Base-by-base conservation (phyloP, 2,888 invertebrate species). In the Phrixothrix hirtus region DNA sequence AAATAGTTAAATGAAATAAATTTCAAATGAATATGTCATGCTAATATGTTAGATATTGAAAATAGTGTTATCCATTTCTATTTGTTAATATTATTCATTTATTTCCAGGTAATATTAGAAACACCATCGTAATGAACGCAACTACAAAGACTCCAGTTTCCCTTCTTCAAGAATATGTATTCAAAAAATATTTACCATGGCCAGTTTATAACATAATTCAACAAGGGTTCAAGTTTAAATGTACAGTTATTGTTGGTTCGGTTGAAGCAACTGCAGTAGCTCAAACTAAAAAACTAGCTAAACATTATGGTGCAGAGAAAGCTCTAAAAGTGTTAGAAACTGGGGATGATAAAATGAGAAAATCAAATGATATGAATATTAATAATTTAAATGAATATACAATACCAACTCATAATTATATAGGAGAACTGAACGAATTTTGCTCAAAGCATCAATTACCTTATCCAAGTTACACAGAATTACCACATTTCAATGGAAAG, bases 111-210 rank as follows among this genome's bases (percentile, higher is more conserved):
- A n/a, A n/a, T n/a, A n/a, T n/a, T n/a, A n/a, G n/a, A n/a, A n/a
- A n/a, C n/a, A n/a, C n/a, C n/a, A n/a, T 21, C 7, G 7, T 21
- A 11, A 27, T 27, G 27, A 7, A 2, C 9, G 21, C 10, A 12
- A 9, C 26, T 13, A 16, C 14, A 11, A 79, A 78, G 59, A 78
- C 77, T 16, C 77, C 78, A 4, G 75, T 78, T n/a, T 77, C 79
- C 2, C 71, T 77, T 12, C 63, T 79, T 2, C 78, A 79, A 65
- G 79, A 79, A 60, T 72, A 75, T 67, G 75, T 78, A 69, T 64
- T 72, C 1, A 73, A 75, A 30, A 65, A 65, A 14, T 10, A 32
- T 2, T 65, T 69, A 1, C 50, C 54, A 5, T 56, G 65, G 1
- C 78, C 78, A 0, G 69, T 70, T 27, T 79, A 77, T 51, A 71